Conservation (phyloP, 2,113 vertebrate species). For the Macrotus californicus region DNA sequence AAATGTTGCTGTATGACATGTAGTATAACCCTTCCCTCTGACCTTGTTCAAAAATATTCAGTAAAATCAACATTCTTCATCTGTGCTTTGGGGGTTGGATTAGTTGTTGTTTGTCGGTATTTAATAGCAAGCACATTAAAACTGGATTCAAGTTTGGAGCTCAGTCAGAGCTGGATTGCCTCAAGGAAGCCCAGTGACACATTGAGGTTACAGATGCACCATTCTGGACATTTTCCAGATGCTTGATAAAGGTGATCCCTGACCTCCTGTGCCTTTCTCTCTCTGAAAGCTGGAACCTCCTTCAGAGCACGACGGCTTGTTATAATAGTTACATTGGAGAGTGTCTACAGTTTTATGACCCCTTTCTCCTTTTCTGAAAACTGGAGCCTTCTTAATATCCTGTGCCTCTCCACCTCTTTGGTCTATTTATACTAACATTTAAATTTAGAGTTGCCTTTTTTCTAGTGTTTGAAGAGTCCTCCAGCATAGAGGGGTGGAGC, state of each 20-base stretch:
- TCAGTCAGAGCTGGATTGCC: neutral
- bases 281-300: neutral
- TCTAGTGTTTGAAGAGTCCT: neutral
- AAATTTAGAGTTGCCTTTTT: neutral
- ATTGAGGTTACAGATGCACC: neutral
- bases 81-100: neutral
- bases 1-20: neutral
- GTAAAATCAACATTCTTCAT: neutral
- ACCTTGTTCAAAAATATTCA: neutral
- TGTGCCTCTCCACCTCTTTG: neutral
- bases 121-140: neutral
- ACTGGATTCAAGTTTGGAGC: neutral
- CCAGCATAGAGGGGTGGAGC: neutral
- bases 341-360: neutral
- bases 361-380: neutral
- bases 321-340: neutral
- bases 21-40: neutral
- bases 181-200: neutral
- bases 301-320: neutral
- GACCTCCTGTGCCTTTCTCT: neutral
- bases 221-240: neutral
- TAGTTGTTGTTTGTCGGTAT: neutral
- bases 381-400: neutral
- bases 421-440: constrained; percentile 20
- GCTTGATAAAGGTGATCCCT: neutral